Evolutionary conservation across 2,888 invertebrate species (phyloP).

Genomic region (Exocentrus adspersus): DNA sequence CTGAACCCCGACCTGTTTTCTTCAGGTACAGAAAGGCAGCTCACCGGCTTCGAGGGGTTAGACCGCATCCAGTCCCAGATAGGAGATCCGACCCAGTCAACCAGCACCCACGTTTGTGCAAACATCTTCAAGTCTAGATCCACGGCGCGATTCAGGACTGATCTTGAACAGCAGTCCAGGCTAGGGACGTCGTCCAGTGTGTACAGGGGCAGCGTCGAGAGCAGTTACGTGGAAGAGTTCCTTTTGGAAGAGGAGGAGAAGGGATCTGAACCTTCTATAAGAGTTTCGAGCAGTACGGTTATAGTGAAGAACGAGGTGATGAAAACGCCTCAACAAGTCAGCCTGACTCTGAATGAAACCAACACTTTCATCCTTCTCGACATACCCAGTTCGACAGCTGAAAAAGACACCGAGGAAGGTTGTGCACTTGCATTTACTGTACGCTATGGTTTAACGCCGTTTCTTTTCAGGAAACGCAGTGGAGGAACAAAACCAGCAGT

Average conservation of each 20-base stretch:
- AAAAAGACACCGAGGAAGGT: slow-evolving; percentile 69
- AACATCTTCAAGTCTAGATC: slow-evolving; percentile 33
- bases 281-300: slow-evolving; percentile 12
- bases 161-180: slow-evolving; percentile 22
- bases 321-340: slow-evolving; percentile 68
- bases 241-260: slow-evolving; percentile 8
- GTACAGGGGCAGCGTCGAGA: slow-evolving; percentile 27
- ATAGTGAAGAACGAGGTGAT: not conserved
- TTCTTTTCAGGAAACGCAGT: slow-evolving; percentile 60
- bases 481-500: slow-evolving; percentile 72
- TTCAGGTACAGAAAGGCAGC: slow-evolving; percentile 56
- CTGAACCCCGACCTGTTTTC: slow-evolving; percentile 57
- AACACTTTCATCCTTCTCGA: slow-evolving; percentile 73
- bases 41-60: slow-evolving; percentile 48
- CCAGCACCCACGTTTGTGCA: too few relatives aligned
- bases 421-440: too few relatives aligned
- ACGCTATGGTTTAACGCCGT: too few relatives aligned
- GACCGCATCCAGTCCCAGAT: too few relatives aligned
- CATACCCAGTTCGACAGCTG: slow-evolving; percentile 71
- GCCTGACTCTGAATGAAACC: slow-evolving; percentile 74
- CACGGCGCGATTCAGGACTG: slow-evolving; percentile 32
- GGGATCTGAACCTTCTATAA: not conserved
- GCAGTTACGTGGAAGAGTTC: slow-evolving; percentile 30
- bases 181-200: slow-evolving; percentile 3
- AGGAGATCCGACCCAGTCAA: too few relatives aligned